A percentile compares a stretch with the other conserved stretches of the same genome.
phyloP scores from a whole-genome alignment of 2,797 vertebrate species.

The Sebastes variabilis region DNA sequence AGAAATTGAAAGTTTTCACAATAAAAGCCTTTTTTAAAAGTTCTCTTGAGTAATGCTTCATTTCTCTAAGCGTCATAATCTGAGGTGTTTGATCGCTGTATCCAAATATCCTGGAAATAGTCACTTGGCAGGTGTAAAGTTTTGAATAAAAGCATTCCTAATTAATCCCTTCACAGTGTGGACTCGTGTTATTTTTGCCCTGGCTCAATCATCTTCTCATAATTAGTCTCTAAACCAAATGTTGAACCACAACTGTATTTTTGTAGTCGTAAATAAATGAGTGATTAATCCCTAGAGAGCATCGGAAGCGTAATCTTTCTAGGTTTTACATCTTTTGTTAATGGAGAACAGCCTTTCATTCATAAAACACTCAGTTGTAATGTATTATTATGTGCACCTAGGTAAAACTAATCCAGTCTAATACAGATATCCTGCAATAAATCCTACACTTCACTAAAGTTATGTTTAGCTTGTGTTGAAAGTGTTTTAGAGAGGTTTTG shows the following conservation, averaged over 20 bases:
- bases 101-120: background rate
- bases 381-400: background rate
- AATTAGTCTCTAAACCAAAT: background rate
- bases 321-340: background rate
- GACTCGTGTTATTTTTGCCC: background rate
- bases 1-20: background rate
- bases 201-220: background rate
- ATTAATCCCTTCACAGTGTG: background rate
- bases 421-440: background rate
- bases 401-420: no score
- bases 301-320: background rate
- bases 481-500: background rate
- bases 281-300: background rate
- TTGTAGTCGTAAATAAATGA: background rate
- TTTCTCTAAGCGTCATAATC: background rate
- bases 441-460: background rate
- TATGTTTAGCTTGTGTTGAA: background rate
- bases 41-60: background rate
- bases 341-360: background rate
- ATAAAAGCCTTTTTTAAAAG: background rate
- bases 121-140: background rate
- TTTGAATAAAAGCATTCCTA: background rate
- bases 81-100: background rate
- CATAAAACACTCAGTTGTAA: background rate
- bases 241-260: background rate